Evolutionary conservation across 2,113 vertebrate species (phyloP).

Genomic region (Neodontobutis hainanensis): DNA sequence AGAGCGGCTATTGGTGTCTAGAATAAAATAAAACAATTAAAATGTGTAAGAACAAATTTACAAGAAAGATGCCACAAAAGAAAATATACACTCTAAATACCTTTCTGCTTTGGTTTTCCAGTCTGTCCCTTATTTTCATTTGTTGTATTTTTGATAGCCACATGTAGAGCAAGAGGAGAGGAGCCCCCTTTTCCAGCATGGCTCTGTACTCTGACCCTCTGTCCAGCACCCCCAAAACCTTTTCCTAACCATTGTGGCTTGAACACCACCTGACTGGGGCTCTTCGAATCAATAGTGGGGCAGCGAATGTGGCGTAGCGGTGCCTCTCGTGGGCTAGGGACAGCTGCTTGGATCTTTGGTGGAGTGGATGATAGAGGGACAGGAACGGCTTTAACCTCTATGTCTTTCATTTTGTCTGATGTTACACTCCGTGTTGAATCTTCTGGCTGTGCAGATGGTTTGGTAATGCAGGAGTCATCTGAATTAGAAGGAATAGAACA

Average conservation of each 20-base stretch:
- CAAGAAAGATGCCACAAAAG: neutral
- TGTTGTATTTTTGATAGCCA: conserved; percentile 52
- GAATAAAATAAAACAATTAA: neutral
- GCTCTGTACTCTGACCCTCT: conserved; percentile 65
- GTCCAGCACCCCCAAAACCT: conserved; percentile 71
- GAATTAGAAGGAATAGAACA: neutral
- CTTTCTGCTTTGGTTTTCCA: conserved; percentile 74
- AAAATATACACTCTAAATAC: conserved; percentile 51
- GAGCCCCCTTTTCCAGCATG: conserved; percentile 54
- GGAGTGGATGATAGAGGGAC: neutral
- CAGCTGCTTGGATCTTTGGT: neutral
- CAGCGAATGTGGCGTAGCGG: conserved; percentile 48
- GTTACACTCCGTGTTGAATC: neutral
- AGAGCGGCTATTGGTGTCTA: conserved; percentile 80
- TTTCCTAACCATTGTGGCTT: conserved; percentile 82
- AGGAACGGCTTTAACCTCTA: neutral
- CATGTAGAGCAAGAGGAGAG: conserved; percentile 67
- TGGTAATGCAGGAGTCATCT: neutral
- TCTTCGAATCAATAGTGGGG: conserved; percentile 71
- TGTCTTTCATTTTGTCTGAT: conserved; percentile 21
- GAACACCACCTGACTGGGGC: conserved; percentile 80
- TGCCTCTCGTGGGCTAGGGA: neutral
- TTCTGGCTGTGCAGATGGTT: neutral
- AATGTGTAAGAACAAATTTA: neutral
- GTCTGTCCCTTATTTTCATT: conserved; percentile 72